Percentiles rank a stretch among this genome's conserved stretches.
These are phyloP conservation scores for Phengaris arion DNA, from an alignment of 2,888 invertebrate species.

Conservation along the genomic window DNA sequence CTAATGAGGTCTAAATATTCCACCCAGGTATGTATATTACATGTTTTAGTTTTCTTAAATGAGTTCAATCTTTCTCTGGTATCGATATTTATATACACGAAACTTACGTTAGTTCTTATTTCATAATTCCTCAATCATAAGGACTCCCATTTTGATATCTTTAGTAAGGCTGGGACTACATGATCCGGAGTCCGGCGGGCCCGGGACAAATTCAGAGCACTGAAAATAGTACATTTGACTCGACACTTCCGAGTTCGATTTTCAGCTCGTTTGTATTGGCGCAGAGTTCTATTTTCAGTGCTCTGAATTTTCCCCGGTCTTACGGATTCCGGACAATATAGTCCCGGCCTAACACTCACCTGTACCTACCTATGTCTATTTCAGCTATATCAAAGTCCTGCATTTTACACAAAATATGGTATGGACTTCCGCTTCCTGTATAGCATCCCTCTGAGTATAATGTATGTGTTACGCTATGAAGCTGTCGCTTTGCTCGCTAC, in stretches of 20 bases:
- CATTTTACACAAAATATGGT: constrained; percentile 81
- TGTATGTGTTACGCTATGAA: constrained; percentile 87
- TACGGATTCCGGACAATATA: too few species aligned
- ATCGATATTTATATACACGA: not conserved
- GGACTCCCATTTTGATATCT: too few species aligned
- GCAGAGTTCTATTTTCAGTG: too few species aligned
- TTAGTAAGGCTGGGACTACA: too few species aligned
- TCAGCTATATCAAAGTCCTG: constrained; percentile 84
- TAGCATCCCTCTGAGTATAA: constrained; percentile 87
- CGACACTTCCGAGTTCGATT: too few species aligned
- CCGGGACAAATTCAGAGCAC: too few species aligned
- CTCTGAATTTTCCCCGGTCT: too few species aligned
- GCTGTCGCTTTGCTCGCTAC: constrained; percentile 88
- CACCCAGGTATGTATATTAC: constrained; percentile 51
- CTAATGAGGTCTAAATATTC: constrained; percentile 80
- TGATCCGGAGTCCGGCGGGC: too few species aligned
- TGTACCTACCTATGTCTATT: constrained; percentile 43
- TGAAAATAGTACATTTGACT: too few species aligned
- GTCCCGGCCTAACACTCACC: too few species aligned
- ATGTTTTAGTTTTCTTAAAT: not conserved
- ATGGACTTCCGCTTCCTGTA: constrained; percentile 86
- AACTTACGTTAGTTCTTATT: not conserved
- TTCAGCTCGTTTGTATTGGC: too few species aligned
- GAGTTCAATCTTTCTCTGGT: not conserved
- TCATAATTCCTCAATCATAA: too few species aligned